A percentile compares a stretch with the other conserved stretches of the same genome.
phyloP scores from a whole-genome alignment of 2,797 vertebrate genomes.

The Micrastur ruficollis region DNA sequence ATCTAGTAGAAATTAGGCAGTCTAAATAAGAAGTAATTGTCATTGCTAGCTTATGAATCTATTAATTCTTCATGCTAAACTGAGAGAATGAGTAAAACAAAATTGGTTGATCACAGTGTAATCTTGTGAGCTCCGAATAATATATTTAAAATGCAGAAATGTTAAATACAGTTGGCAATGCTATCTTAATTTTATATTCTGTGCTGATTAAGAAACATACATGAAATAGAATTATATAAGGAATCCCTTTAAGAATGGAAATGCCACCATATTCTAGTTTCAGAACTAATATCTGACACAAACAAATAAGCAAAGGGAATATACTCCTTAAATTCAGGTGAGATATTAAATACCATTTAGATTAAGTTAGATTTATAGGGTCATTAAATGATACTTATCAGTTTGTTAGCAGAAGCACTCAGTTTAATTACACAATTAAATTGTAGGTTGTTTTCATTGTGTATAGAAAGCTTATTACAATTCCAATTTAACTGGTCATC shows the following conservation, averaged over 20 bases:
- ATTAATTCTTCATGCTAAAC: not conserved
- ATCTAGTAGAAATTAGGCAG: not conserved
- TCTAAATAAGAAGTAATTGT: not conserved
- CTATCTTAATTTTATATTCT: not conserved
- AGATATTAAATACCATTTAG: conserved; percentile 26
- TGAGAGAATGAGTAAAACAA: not conserved
- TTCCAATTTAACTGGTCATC: conserved; percentile 19
- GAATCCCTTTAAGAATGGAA: not conserved
- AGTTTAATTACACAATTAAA: conserved; percentile 60
- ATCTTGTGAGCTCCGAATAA: not conserved
- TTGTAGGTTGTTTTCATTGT: conserved; percentile 49
- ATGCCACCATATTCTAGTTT: not conserved
- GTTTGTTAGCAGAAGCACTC: conserved; percentile 26
- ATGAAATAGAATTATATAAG: not conserved
- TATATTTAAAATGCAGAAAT: not conserved
- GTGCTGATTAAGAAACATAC: not conserved
- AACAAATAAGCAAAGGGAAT: not conserved
- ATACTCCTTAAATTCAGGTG: not conserved
- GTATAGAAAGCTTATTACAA: not conserved
- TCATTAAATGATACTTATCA: conserved; percentile 46
- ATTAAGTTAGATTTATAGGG: conserved; percentile 41
- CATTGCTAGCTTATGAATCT: not conserved
- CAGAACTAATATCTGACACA: not conserved
- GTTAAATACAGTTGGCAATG: not conserved
- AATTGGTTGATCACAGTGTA: not conserved